Evolutionary conservation across 2,797 vertebrate species (phyloP), one percentile per base, ranked within the genome.

Genomic region (Gadopsis marmoratus): DNA sequence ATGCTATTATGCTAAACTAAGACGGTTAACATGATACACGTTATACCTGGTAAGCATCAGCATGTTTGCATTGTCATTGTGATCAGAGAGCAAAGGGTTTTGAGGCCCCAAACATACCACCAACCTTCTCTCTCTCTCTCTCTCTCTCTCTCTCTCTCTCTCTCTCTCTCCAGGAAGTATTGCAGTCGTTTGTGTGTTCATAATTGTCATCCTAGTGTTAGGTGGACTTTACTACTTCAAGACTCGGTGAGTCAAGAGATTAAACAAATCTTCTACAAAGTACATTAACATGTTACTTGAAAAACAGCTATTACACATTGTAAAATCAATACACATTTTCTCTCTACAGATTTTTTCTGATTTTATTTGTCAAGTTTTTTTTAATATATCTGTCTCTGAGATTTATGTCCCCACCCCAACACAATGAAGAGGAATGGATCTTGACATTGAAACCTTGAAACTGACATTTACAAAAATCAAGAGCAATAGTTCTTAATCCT

Each of bases 191-290:
- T 53, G 17, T 12, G 0, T 78, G 5, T 86, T 92, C 73, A 82
- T 48, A 8, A 13, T 76, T 2, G 78, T 90, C 53, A 0, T 93
- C 2, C 2, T 91, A 2, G 33, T 91, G 56, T 29, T 94, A 5
- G 89, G 65, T 33, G 90, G 84, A 13, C 43, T 90, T 4, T 94
- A 91, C 78, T 84, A 88, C 81, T 82, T 59, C 65, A 94, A 74
- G 86, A 82, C 91, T 16, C 79, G 89, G 95, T 95, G 73, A 91
- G 93, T 89, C 16, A 21, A 72, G 11, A 41, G 31, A 12, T 67
- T 19, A 53, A 73, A 50, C 13, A 29, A 7, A 64, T 51, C 17
- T 64, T 10, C 11, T 21, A 16, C 16, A 5, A 53, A 35, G 19
- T 41, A 9, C 47, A 58, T 13, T 29, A 8, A 16, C 29, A 65